Evolutionary conservation across 2,113 vertebrate genomes (phyloP), one percentile per base, ranked within the genome.

Genomic region (Tetraodon nigroviridis): DNA sequence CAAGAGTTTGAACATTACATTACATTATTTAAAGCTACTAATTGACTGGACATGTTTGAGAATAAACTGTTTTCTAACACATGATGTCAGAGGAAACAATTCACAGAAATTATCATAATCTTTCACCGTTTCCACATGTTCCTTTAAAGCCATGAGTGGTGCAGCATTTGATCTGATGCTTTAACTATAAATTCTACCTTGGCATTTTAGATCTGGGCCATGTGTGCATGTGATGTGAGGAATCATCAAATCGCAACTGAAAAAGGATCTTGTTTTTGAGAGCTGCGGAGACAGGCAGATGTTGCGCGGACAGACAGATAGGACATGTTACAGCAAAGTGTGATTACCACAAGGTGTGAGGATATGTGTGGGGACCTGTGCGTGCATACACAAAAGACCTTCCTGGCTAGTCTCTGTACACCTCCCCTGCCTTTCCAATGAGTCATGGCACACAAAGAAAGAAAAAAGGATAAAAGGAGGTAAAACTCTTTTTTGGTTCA

Each of bases 381-480:
- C 12, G 32, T 37, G 32, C 11, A 3, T 37, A 37, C 65, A 84
- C 78, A 80, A 81, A 86, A 80, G 73, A 57, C 58, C 68, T 76
- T 69, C 68, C 72, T 58, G 75, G 71, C 69, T 73, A 50, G 76
- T 82, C 78, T 71, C 63, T 75, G 55, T 58, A 51, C 72, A 75
- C 29, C 32, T 61, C 66, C 66, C 53, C 60, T 79, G 57, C 66
- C 15, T 82, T 84, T 84, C 74, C 75, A 81, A 71, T 82, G 79
- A 84, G 75, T 86, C 80, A 83, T 59, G 75, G 78, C 72, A 71
- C 60, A 81, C 79, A 67, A 76, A 86, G 74, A 75, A 84, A 89
- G 81, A 86, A 73, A 81, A 27, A 27, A 27, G 4, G 5, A 24
- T 75, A 78, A 78, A 82, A 83, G 46, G 58, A 58, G 70, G 62